Evolutionary conservation across 2,113 vertebrate genomes (phyloP), one percentile per base, ranked within the genome.

Genomic region (Cyprinodon variegatus): DNA sequence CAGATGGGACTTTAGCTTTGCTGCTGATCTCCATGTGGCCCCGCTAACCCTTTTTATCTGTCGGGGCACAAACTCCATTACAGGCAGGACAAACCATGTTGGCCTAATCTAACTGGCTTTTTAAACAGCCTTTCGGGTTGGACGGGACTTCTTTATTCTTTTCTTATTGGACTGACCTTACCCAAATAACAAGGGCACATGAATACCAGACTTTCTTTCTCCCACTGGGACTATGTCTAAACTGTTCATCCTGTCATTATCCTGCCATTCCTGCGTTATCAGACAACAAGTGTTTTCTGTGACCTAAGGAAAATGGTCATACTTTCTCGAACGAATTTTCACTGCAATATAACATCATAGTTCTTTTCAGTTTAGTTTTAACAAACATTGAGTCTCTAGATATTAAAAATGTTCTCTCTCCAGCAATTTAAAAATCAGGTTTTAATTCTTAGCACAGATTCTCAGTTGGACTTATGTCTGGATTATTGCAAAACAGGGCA

Each of bases 1-100:
- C 62, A 65, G 71, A 11, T 12, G 63, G 74, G 72, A 9, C 66
- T 70, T 74, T 79, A 73, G 76, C 70, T 45, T 13, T 57, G 60
- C 70, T 62, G 77, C 40, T n/a, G 41, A 83, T 78, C 70, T 74
- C 70, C 62, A 74, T 14, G 37, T 40, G 68, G 46, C 45, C 53
- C 46, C 71, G 41, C 38, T 70, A 36, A 75, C 69, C 68, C 9
- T 70, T 81, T 83, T 86, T 81, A 77, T 83, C 74, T 81, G 20
- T 22, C 74, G 65, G 83, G 73, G 65, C 84, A 83, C 74, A 70
- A 73, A 81, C 86, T 83, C 85, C 66, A 86, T 92, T 90, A 88
- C 68, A 66, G 68, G 74, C 68, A 46, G 78, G 79, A 78, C 76
- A 67, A 69, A 39, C 74, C 72, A 61, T 64, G 22, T 46, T 39